phyloP scores from a whole-genome alignment of 2,888 invertebrate genomes.

The Mayetiola destructor region DNA sequence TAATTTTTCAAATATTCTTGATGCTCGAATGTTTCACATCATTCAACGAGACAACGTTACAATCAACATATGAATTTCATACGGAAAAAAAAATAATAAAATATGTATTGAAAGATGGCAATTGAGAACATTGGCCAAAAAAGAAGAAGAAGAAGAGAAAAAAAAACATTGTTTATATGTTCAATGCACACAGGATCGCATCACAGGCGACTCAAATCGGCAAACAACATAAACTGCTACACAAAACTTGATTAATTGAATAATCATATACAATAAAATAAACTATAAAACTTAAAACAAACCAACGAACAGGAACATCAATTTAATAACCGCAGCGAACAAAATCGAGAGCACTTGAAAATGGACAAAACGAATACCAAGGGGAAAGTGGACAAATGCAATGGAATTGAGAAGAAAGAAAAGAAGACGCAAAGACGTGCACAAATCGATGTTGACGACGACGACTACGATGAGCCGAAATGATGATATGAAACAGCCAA shows the following conservation, averaged over 20 bases:
- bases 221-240: neutral
- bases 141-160: too few species aligned
- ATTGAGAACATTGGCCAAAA: too few species aligned
- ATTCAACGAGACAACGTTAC: too few species aligned
- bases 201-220: too few species aligned
- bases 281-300: conserved; percentile 13
- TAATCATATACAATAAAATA: conserved; percentile 11
- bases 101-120: too few species aligned
- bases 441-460: neutral
- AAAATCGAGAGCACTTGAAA: neutral
- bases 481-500: too few species aligned
- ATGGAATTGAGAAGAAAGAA: neutral
- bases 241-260: conserved; percentile 13
- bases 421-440: too few species aligned
- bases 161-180: neutral
- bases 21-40: too few species aligned
- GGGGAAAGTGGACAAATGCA: neutral
- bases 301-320: conserved; percentile 12
- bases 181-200: neutral
- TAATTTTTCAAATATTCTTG: conserved; percentile 5
- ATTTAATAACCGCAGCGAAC: conserved; percentile 11
- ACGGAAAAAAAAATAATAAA: too few species aligned
- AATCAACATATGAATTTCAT: too few species aligned
- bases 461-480: neutral
- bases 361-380: neutral